Base-by-base conservation (phyloP, 2,113 vertebrate genomes). In the Emydura subglobosa region DNA sequence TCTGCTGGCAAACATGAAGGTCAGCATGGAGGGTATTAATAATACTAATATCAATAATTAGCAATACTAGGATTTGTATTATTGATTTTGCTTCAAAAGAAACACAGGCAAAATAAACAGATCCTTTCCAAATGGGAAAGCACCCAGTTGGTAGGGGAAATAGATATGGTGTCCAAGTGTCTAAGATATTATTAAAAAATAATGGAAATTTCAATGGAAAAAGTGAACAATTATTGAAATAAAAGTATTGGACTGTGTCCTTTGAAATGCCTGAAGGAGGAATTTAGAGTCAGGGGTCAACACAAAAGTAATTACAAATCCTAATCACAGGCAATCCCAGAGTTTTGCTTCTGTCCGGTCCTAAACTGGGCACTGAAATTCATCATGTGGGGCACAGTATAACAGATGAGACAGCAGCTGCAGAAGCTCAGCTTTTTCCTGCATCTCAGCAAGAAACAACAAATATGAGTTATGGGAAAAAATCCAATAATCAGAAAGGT, bases 351-450 rank as follows among this genome's bases (percentile, higher is more conserved):
- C 91, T 97, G 84, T 86, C 89, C 90, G 82, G 87, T 95, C 94
- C 95, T 89, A 61, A 82, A 96, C 88, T 59, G 94, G 92, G 88
- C 91, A 78, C 68, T 80, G 83, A 90, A 92, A 96, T 94, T 95
- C 93, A 92, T 97, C 94, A 95, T 42, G 54, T 0, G 51, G 90
- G 88, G 90, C 78, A 91, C 85, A 49, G 78, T 55, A 57, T 87
- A 96, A 0, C 51, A 87, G 90, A 96, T 91, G 80, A 96, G 90
- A 81, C 78, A 92, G 96, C 93, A 97, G 96, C 94, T 96, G 92
- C 91, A 93, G 27, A 6, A 84, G 91, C 89, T 90, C 91, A 89
- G 89, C 82, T 82, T 91, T 47, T 91, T 94, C 88, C 91, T 68
- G 88, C 88, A 57, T 25, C 87, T 89, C 95, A 91, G 94, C 51